A percentile compares a stretch with the other conserved stretches of the same genome.
phyloP scores from a whole-genome alignment of 2,888 invertebrate species.

The Barypeithes pellucidus region DNA sequence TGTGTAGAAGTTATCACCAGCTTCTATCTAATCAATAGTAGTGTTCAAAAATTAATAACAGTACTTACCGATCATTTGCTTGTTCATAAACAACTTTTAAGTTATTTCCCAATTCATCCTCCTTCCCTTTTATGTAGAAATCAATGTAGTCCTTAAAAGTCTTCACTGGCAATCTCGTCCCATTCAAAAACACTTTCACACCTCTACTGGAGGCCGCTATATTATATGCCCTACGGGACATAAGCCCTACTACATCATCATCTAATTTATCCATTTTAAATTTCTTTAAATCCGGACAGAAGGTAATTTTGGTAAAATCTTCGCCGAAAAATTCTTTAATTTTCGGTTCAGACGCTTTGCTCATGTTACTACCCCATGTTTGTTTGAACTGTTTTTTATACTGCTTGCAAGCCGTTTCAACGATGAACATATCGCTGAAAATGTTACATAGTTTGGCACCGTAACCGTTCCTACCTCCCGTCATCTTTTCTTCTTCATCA shows the following conservation, averaged over 20 bases:
- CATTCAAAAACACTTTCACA: slow-evolving; percentile 90
- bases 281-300: slow-evolving; percentile 93
- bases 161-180: slow-evolving; percentile 87
- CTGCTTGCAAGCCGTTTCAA: slow-evolving; percentile 94
- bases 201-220: slow-evolving; percentile 88
- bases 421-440: slow-evolving; percentile 95
- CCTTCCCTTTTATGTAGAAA: slow-evolving; percentile 84
- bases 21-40: no score
- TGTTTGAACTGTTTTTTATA: slow-evolving; percentile 93
- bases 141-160: slow-evolving; percentile 97
- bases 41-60: not conserved
- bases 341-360: slow-evolving; percentile 90
- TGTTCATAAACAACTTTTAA: slow-evolving; percentile 91
- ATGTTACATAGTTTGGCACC: slow-evolving; percentile 99
- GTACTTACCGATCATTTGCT: slow-evolving; percentile 78
- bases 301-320: slow-evolving; percentile 95
- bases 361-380: slow-evolving; percentile 97
- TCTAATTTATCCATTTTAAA: slow-evolving; percentile 97
- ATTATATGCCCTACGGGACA: slow-evolving; percentile 96
- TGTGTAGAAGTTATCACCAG: no score
- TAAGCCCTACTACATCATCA: slow-evolving; percentile 91
- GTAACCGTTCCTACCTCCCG: slow-evolving; percentile 98
- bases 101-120: slow-evolving; percentile 87
- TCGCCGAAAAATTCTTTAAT: slow-evolving; percentile 82
- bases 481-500: slow-evolving; percentile 96